Percentiles rank a stretch among this genome's conserved stretches.
These are phyloP conservation scores for Lucifuga dentata DNA, from an alignment of 2,113 vertebrate species.

Conservation along the genomic window DNA sequence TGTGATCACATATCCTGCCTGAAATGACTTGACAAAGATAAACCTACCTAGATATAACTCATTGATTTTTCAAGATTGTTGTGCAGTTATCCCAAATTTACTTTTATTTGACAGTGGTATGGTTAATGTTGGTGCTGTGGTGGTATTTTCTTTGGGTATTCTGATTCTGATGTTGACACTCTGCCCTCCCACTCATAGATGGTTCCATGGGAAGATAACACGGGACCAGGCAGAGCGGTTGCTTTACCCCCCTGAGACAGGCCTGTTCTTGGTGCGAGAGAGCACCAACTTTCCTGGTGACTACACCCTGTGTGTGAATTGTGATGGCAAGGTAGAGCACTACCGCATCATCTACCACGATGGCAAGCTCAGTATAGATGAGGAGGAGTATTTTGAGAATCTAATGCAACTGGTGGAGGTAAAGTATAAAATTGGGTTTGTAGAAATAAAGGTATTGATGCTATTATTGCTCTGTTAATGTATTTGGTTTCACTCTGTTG, in stretches of 20 bases:
- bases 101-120: not conserved
- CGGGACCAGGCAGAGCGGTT: conserved; percentile 92
- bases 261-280: conserved; percentile 95
- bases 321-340: conserved; percentile 96
- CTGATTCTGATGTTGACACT: too few species aligned
- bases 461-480: not conserved
- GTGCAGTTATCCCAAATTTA: too few species aligned
- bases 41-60: not conserved
- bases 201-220: conserved; percentile 99
- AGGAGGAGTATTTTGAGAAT: conserved; percentile 94
- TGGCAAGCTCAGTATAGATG: conserved; percentile 95
- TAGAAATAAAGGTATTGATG: not conserved
- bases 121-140: not conserved
- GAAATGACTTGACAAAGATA: not conserved
- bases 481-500: too few species aligned
- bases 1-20: not conserved
- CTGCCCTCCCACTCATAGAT: conserved; percentile 78
- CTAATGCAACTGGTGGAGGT: conserved; percentile 99
- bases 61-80: too few species aligned
- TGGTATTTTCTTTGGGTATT: not conserved
- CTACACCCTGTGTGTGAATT: conserved; percentile 98
- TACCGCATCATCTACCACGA: conserved; percentile 95
- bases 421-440: conserved; percentile 25
- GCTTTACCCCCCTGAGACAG: conserved; percentile 90
- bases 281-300: conserved; percentile 98